A percentile compares a stretch with the other conserved stretches of the same genome.
Conservation (phyloP, 2,888 invertebrate genomes). For the Hemistola chrysoprasaria region DNA sequence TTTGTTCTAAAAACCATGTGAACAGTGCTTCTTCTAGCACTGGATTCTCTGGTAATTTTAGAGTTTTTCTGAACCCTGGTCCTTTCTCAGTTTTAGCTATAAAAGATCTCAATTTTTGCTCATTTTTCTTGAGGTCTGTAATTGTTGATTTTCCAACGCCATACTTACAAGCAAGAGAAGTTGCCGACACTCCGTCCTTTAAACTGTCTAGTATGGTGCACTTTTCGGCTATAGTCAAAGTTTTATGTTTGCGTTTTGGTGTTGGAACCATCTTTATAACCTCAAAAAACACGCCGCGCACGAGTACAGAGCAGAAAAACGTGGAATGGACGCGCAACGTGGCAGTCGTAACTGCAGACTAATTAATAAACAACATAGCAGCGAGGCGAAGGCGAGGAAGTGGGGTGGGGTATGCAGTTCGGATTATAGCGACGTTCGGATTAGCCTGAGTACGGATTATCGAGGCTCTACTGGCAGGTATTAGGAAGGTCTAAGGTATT, state of each 20-base stretch:
- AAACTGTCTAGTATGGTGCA: slow-evolving; percentile 19
- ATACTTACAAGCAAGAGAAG: slow-evolving; percentile 14
- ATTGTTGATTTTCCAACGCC: slow-evolving; percentile 19
- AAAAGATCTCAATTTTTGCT: slow-evolving; percentile 16
- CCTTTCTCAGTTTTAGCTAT: slow-evolving; percentile 14
- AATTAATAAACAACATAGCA: no score
- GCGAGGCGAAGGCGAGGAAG: no score
- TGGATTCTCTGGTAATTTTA: slow-evolving; percentile 13
- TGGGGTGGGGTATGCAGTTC: no score
- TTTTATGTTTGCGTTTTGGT: slow-evolving; percentile 6
- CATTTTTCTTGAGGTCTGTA: slow-evolving; percentile 14
- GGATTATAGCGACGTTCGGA: slow-evolving; percentile 7
- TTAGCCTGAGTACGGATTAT: slow-evolving; percentile 3
- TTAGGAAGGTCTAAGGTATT: no score
- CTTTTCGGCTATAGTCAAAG: slow-evolving; percentile 19
- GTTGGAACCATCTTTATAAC: no score
- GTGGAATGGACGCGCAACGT: background rate
- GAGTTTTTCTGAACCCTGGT: slow-evolving; percentile 16
- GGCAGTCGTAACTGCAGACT: background rate
- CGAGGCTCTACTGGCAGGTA: slow-evolving; percentile 1
- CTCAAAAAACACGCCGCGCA: no score
- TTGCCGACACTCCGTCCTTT: slow-evolving; percentile 17
- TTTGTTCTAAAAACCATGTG: slow-evolving; percentile 20
- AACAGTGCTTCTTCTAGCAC: slow-evolving; percentile 19
- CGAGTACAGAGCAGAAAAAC: background rate